Percentiles rank a stretch among this genome's conserved stretches.
phyloP scores from a whole-genome alignment of 1,140 invertebrate genomes.

The Lutraria rhynchaena region DNA sequence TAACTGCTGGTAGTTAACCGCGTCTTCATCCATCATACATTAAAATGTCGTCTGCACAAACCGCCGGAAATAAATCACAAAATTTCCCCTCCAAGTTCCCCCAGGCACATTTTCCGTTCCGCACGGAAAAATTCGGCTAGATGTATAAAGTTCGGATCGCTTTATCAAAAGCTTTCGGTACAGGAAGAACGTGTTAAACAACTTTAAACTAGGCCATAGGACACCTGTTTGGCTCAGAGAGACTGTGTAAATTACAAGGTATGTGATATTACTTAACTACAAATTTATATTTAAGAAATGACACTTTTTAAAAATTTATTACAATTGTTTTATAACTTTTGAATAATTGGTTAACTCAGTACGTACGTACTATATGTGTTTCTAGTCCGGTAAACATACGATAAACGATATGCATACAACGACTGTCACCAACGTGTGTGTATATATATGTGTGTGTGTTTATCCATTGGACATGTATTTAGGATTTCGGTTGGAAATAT shows the following conservation, averaged over 20 bases:
- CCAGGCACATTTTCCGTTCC: slow-evolving; percentile 39
- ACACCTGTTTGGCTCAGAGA: neutral
- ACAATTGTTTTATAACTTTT: neutral
- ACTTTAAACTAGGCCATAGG: slow-evolving; percentile 7
- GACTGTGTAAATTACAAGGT: too few species aligned
- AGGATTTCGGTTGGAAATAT: too few species aligned
- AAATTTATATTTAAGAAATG: too few species aligned
- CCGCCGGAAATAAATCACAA: slow-evolving; percentile 33
- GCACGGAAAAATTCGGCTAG: slow-evolving; percentile 38
- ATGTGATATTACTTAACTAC: too few species aligned
- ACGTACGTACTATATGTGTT: neutral
- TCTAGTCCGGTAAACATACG: too few species aligned
- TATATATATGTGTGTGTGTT: too few species aligned
- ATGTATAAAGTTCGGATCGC: slow-evolving; percentile 21
- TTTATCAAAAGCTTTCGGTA: neutral
- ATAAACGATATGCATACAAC: too few species aligned
- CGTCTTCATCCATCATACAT: neutral
- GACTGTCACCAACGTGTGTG: too few species aligned
- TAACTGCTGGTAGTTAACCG: too few species aligned
- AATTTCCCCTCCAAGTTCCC: slow-evolving; percentile 21
- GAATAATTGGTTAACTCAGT: neutral
- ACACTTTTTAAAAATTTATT: too few species aligned
- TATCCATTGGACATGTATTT: too few species aligned
- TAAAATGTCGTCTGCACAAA: slow-evolving; percentile 19
- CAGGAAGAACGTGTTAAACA: slow-evolving; percentile 13